Evolutionary conservation across 2,113 vertebrate genomes (phyloP), one percentile per base, ranked within the genome.

Genomic region (Jaculus jaculus): DNA sequence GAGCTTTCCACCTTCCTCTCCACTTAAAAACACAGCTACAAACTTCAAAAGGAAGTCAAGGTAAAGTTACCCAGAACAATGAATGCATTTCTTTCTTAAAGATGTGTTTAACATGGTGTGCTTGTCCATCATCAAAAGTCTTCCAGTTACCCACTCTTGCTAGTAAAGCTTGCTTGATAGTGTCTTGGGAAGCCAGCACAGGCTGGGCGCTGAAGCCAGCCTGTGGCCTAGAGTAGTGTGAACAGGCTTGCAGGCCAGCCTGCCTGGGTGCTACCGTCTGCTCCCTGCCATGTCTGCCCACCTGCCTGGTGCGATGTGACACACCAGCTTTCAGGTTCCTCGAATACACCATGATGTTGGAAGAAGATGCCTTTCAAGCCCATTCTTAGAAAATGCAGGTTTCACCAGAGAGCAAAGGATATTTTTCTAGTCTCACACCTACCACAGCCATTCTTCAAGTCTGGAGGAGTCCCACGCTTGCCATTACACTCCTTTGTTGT

Each of bases 331-430:
- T 42, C 5, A 5, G 34, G 34, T n/a, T 61, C 23, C 1, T n/a
- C 16, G 26, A 54, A 6, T 69, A 23, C 9, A 0, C 3, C 9
- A 61, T 1, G 0, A 0, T 4, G 3, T n/a, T 30, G 58, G 54
- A 63, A 63, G 60, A 28, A 75, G 89, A 32, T 7, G n/a, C 13
- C 26, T 16, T 28, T 20, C 3, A 54, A 65, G 9, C 4, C 6
- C 0, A 17, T 58, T 58, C 71, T 47, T 78, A 13, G 72, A 93
- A 54, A 34, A 21, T 13, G 2, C 16, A 10, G 20, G 42, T 81
- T 63, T 32, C 17, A 28, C 5, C n/a, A 37, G 32, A 34, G 26
- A 37, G 42, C 34, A 28, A 32, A 26, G 34, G 58, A 0, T 8
- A 11, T 42, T 39, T 54, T 39, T 23, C 73, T 24, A n/a, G 1